Evolutionary conservation across 2,113 vertebrate genomes (phyloP), one percentile per base, ranked within the genome.

Genomic region (Anarrhichthys ocellatus): DNA sequence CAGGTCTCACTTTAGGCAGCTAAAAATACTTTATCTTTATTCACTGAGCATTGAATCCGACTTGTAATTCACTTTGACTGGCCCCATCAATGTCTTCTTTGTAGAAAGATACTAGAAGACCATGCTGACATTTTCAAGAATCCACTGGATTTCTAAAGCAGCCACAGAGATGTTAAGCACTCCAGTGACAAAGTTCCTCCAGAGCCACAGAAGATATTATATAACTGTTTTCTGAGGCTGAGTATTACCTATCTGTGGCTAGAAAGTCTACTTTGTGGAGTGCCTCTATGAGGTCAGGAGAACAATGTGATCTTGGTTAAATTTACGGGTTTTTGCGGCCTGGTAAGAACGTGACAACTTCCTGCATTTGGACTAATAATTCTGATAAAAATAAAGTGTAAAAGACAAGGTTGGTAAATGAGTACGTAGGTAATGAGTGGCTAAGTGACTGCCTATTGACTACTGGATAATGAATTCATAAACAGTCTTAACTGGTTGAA

Each of bases 1-100:
- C 90, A 83, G 78, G 86, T 95, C 89, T 86, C 92, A 85, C 80
- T 65, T 80, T 77, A 76, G 64, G 68, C 46, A 74, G 81, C 91
- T 93, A 90, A 89, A 92, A 94, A 93, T 94, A 94, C 74, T 69
- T 75, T 24, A 83, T 78, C 70, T 68, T 73, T 62, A 78, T 82
- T 79, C 70, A 72, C 36, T 66, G 15, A 74, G 38, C 65, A 76
- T 69, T 78, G 89, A 80, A 80, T 54, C 68, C 80, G 71, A 76
- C 46, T 71, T 42, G 62, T 76, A 86, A 89, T 90, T 93, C 85
- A 89, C 68, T 91, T 91, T 88, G 54, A 78, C 50, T 42, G 32
- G 62, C 78, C 54, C 46, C 36, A 78, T 83, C 77, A 86, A 52
- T 34, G 44, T 54, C 42, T 44, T 78, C 52, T 79, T 70, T 68